Percentiles rank a stretch among this genome's conserved stretches.
These are phyloP conservation scores for Crossaster papposus DNA, from an alignment of 53 echinoderm and acorn worm species.

Conservation along the genomic window DNA sequence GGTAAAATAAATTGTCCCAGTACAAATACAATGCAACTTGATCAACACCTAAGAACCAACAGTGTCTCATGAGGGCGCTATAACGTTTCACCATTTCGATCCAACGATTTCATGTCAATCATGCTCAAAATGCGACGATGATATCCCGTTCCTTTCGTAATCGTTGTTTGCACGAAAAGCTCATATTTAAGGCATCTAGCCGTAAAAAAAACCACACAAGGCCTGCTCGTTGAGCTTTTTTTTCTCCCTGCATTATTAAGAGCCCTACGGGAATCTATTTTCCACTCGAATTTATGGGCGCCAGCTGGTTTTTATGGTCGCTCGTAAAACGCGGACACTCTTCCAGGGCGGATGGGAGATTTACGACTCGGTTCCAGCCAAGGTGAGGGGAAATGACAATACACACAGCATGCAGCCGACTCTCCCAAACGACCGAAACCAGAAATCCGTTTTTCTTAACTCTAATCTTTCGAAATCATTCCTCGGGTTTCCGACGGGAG, in stretches of 20 bases:
- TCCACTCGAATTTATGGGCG: conserved; percentile 25
- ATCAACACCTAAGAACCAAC: background rate
- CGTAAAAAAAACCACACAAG: background rate
- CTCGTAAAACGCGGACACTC: conserved; percentile 48
- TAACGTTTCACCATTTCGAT: background rate
- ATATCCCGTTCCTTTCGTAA: background rate
- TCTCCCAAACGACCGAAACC: conserved; percentile 24
- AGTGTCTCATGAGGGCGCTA: background rate
- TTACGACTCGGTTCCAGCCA: conserved; percentile 28
- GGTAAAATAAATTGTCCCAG: too few relatives aligned
- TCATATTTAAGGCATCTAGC: background rate
- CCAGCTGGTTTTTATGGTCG: conserved; percentile 53
- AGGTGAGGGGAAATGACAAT: conserved; percentile 45
- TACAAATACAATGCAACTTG: background rate
- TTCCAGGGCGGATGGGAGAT: conserved; percentile 27
- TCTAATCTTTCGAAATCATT: background rate
- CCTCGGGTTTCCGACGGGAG: background rate
- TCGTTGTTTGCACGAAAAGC: background rate
- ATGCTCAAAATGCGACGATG: background rate
- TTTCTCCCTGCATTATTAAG: background rate
- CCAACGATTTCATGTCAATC: background rate
- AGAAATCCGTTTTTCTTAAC: conserved; percentile 34
- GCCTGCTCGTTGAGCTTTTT: background rate
- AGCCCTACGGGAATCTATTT: conserved; percentile 19
- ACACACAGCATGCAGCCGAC: conserved; percentile 42